phyloP scores from a whole-genome alignment of 1,140 invertebrate genomes.

The Diorhabda sublineata region DNA sequence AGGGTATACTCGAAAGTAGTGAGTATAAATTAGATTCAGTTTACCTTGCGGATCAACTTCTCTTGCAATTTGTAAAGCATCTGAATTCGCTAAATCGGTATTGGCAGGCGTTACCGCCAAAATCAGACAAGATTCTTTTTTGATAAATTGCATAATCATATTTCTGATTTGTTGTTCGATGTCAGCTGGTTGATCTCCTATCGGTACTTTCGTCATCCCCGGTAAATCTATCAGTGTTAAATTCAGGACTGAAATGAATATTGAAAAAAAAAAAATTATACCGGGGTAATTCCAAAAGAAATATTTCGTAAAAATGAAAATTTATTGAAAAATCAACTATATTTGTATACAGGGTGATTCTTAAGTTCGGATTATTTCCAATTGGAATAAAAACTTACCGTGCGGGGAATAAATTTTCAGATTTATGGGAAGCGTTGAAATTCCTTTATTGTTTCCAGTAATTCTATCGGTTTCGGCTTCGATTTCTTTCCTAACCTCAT shows the following conservation, averaged over 20 bases:
- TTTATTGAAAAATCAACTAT: too few species aligned
- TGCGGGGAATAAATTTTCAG: constrained; percentile 96
- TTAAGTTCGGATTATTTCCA: neutral
- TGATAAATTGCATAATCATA: constrained; percentile 94
- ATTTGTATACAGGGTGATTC: too few species aligned
- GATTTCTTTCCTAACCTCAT: constrained; percentile 95
- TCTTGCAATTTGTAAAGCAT: constrained; percentile 92
- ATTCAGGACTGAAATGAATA: constrained; percentile 70
- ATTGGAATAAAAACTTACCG: constrained; percentile 57
- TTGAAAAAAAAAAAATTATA: too few species aligned
- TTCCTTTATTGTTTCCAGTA: constrained; percentile 97
- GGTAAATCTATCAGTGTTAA: constrained; percentile 94
- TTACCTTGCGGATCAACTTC: constrained; percentile 91
- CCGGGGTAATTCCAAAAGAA: too few species aligned
- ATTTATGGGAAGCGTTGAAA: constrained; percentile 98
- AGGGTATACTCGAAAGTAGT: too few species aligned
- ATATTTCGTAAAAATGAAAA: too few species aligned
- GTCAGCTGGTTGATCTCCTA: constrained; percentile 90
- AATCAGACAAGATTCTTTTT: constrained; percentile 89
- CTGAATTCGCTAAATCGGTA: constrained; percentile 93
- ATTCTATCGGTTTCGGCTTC: constrained; percentile 96
- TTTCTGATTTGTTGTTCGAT: constrained; percentile 91
- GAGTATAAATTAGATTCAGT: neutral
- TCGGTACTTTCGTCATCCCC: constrained; percentile 92
- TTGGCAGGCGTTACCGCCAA: constrained; percentile 96